Conservation (phyloP, 2,888 invertebrate genomes). For the Tachina lurida region DNA sequence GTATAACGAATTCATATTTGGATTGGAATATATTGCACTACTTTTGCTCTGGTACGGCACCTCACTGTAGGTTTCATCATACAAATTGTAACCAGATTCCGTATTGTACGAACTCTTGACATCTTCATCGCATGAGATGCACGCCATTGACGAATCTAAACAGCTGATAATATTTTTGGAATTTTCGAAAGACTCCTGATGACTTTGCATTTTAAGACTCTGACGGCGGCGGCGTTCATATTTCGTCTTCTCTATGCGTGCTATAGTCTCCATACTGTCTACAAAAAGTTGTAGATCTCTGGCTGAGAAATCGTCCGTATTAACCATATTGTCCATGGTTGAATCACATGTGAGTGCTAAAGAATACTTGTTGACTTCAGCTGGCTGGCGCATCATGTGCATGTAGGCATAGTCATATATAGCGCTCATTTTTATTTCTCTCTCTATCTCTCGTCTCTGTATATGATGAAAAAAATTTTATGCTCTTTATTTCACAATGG, state of each 20-base stretch:
- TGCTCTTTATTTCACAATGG: neutral
- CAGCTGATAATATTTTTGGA: slow-evolving; percentile 47
- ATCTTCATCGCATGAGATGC: slow-evolving; percentile 32
- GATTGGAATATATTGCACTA: slow-evolving; percentile 11
- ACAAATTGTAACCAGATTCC: slow-evolving; percentile 21
- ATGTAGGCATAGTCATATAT: slow-evolving; percentile 57
- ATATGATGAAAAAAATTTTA: slow-evolving; percentile 6
- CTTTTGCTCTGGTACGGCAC: slow-evolving; percentile 5
- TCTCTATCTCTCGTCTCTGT: neutral
- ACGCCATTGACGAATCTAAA: slow-evolving; percentile 54
- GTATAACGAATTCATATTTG: slow-evolving; percentile 10
- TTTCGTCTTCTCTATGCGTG: slow-evolving; percentile 73
- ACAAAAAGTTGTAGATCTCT: slow-evolving; percentile 76
- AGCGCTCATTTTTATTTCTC: slow-evolving; percentile 44
- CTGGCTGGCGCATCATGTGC: slow-evolving; percentile 40
- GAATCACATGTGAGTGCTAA: neutral
- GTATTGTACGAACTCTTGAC: slow-evolving; percentile 11
- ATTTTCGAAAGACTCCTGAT: slow-evolving; percentile 30
- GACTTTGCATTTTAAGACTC: slow-evolving; percentile 9
- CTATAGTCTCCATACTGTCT: slow-evolving; percentile 77
- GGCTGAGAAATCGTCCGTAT: slow-evolving; percentile 62
- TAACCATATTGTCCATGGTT: slow-evolving; percentile 22
- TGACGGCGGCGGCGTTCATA: slow-evolving; percentile 44
- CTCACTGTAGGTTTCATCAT: slow-evolving; percentile 70
- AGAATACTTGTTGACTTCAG: slow-evolving; percentile 1